Evolutionary conservation across 2,797 vertebrate genomes (phyloP).

Genomic region (Acrossocheilus fasciatus): DNA sequence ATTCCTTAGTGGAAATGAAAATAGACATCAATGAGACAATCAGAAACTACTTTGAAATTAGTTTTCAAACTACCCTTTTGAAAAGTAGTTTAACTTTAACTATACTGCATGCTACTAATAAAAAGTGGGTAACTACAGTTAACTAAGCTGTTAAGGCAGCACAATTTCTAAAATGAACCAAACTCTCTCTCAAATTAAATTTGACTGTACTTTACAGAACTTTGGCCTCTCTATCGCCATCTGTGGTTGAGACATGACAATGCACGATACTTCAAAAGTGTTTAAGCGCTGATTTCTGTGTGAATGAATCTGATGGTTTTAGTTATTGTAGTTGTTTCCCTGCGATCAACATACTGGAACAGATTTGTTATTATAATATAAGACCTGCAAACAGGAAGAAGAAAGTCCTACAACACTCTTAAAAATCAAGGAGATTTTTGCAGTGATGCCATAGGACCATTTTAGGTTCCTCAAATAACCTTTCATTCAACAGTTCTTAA

Average conservation of each 20-base stretch:
- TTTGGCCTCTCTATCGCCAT: background rate
- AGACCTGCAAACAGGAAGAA: background rate
- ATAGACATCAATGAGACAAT: slow-evolving; percentile 16
- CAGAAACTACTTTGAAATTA: background rate
- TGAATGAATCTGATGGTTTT: background rate
- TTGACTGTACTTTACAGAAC: background rate
- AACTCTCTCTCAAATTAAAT: background rate
- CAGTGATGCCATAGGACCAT: background rate
- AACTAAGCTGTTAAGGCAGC: background rate
- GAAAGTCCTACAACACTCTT: background rate
- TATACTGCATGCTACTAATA: background rate
- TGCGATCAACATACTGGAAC: background rate
- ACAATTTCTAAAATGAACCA: background rate
- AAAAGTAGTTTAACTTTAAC: background rate
- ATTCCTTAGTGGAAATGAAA: background rate
- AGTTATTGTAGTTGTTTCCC: background rate
- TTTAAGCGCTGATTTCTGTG: background rate
- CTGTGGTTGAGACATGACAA: background rate
- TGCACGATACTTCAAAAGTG: background rate
- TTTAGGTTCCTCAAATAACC: too few species aligned
- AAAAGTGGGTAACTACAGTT: background rate
- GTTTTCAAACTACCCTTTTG: background rate
- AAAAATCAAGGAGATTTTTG: background rate
- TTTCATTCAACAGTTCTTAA: background rate
- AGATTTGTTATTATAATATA: background rate